Conservation (phyloP, 1,140 invertebrate genomes). For the Orius insidiosus region DNA sequence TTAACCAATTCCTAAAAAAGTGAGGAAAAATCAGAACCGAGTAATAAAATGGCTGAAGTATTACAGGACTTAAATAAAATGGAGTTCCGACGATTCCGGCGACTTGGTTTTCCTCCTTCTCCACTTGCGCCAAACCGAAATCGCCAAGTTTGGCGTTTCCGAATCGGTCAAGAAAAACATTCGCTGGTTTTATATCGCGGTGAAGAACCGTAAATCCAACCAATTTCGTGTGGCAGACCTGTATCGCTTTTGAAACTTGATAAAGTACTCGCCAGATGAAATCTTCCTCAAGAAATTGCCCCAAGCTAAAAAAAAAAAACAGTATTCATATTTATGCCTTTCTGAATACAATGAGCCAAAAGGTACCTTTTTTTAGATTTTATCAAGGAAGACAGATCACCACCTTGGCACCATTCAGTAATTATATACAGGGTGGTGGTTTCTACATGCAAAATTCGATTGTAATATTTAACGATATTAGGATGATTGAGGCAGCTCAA, state of each 20-base stretch:
- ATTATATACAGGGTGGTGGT: conserved; percentile 59
- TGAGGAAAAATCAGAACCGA: not conserved
- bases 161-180: conserved; percentile 55
- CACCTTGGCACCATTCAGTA: conserved; percentile 58
- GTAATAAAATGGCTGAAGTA: conserved; percentile 20
- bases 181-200: conserved; percentile 58
- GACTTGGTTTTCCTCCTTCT: conserved; percentile 29
- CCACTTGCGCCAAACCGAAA: conserved; percentile 48
- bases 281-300: conserved; percentile 38
- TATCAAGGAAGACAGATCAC: conserved; percentile 54
- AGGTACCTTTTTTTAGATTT: conserved; percentile 42
- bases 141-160: conserved; percentile 62
- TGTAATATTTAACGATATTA: conserved; percentile 57
- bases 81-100: conserved; percentile 62
- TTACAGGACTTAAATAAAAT: conserved; percentile 69
- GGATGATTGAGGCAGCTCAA: conserved; percentile 53
- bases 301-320: conserved; percentile 13
- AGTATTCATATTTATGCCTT: conserved; percentile 4
- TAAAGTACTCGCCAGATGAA: conserved; percentile 68
- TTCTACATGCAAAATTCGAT: conserved; percentile 44
- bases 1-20: conserved; percentile 30
- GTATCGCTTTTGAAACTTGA: conserved; percentile 48
- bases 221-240: conserved; percentile 29
- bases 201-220: conserved; percentile 18
- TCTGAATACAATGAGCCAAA: not conserved